Evolutionary conservation across 2,888 invertebrate genomes (phyloP), one percentile per base, ranked within the genome.

Genomic region (Hemaris fuciformis): DNA sequence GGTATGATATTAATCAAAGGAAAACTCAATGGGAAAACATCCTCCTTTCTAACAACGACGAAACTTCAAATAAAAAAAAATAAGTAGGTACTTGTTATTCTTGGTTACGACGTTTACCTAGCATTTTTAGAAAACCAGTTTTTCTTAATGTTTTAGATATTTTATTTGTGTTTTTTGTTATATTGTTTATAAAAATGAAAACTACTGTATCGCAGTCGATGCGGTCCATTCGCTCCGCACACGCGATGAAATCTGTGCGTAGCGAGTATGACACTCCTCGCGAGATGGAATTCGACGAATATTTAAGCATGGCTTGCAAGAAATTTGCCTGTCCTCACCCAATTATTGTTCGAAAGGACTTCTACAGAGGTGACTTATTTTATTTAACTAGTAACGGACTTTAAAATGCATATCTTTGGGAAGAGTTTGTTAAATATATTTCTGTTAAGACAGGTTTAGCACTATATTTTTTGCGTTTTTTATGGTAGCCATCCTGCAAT

Each of bases 251-350:
- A 48, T 59, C 62, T 10, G 62, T 20, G 25, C 58, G 57, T 3
- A 58, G 43, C n/a, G 58, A 27, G 3, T 57, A 64, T 6, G 23
- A n/a, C 8, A 65, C 62, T 3, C 62, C 60, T 3, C 65, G 66
- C 5, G 43, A 63, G 2, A 15, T 72, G n/a, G 70, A 71, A n/a
- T 69, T 80, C 27, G 77, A 73, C 13, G 69, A 71, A 15, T 62
- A 66, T 13, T 58, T 81, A 20, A 62, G 66, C 20, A 48, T 60
- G 3, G 73, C 72, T 3, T 76, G 76, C 62, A 64, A 56, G 10
- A 76, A 72, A 60, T 80, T 74, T 34, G 31, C 59, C 5, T 82
- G 81, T 38, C 74, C 77, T 0, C 70, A 71, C 31, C 42, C 57
- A 1, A 62, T 81, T 1, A 15, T 59, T 23, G 80, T 85, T 5